phyloP scores from a whole-genome alignment of 2,797 vertebrate species.

The Parotocinclus haroldoi region DNA sequence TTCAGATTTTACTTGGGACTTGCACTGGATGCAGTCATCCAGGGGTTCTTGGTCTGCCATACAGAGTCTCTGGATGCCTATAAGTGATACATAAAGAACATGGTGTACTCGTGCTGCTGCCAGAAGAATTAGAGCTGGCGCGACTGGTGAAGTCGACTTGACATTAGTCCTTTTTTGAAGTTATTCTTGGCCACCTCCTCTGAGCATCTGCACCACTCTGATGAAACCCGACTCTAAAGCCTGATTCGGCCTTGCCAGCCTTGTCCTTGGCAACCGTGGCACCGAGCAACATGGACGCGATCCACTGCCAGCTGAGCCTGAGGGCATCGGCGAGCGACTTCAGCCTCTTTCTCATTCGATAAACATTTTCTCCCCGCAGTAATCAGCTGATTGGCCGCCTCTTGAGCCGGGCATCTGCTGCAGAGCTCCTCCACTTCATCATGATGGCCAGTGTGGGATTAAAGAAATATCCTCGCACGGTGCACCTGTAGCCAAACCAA shows the following conservation, averaged over 20 bases:
- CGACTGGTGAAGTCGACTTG: neutral
- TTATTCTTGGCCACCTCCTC: slow-evolving; percentile 7
- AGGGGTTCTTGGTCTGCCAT: no score
- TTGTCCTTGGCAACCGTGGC: slow-evolving; percentile 19
- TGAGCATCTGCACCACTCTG: slow-evolving; percentile 1
- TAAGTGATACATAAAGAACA: no score
- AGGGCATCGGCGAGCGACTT: slow-evolving; percentile 65
- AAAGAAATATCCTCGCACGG: slow-evolving; percentile 19
- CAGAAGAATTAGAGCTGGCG: neutral
- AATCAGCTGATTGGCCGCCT: slow-evolving; percentile 48
- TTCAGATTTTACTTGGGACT: no score
- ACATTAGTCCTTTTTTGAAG: slow-evolving; percentile 6
- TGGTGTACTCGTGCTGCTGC: neutral
- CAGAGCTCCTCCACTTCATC: slow-evolving; percentile 48
- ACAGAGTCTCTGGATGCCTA: no score
- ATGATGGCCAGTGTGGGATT: slow-evolving; percentile 34
- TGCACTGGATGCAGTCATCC: no score
- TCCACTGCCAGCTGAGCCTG: slow-evolving; percentile 54
- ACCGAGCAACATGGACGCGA: slow-evolving; percentile 48
- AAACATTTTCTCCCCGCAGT: slow-evolving; percentile 57
- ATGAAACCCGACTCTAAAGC: slow-evolving; percentile 15
- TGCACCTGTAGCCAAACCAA: no score
- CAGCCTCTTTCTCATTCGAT: slow-evolving; percentile 57
- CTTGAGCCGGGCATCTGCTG: slow-evolving; percentile 52
- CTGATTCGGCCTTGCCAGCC: neutral